Conservation (phyloP, 2,113 vertebrate species). For the Prunella himalayana region DNA sequence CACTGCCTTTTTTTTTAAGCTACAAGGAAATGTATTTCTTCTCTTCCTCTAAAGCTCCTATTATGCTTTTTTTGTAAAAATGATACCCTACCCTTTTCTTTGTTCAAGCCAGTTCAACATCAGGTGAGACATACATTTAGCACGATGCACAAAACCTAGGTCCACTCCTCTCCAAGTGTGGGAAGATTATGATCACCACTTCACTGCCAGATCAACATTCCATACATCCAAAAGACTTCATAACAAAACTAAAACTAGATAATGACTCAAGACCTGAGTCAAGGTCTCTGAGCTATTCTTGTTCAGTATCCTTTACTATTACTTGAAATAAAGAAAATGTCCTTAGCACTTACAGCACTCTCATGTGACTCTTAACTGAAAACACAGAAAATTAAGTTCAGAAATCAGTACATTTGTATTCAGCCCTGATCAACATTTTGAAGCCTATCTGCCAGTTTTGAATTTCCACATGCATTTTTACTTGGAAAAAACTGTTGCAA, state of each 20-base stretch:
- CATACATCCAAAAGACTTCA: background rate
- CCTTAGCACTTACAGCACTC: background rate
- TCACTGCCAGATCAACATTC: background rate
- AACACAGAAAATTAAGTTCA: conserved; percentile 10
- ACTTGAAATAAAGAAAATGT: background rate
- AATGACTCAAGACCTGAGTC: background rate
- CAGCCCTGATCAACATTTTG: background rate
- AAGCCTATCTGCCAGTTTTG: background rate
- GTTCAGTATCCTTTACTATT: background rate
- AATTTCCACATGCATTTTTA: background rate
- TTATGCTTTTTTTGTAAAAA: background rate
- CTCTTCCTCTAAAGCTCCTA: background rate
- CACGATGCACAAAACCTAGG: background rate
- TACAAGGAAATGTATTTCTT: background rate
- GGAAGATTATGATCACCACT: background rate
- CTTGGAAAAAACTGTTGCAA: background rate
- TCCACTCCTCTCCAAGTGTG: background rate
- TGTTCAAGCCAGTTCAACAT: background rate
- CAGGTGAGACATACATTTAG: background rate
- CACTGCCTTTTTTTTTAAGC: background rate
- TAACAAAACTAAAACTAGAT: background rate
- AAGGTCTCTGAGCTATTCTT: background rate
- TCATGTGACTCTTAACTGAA: conserved; percentile 2
- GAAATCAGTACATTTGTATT: background rate
- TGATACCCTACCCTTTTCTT: background rate